Percentiles rank a stretch among this genome's conserved stretches.
Evolutionary conservation across 2,888 invertebrate genomes (phyloP).

Genomic region (Nebria salina): DNA sequence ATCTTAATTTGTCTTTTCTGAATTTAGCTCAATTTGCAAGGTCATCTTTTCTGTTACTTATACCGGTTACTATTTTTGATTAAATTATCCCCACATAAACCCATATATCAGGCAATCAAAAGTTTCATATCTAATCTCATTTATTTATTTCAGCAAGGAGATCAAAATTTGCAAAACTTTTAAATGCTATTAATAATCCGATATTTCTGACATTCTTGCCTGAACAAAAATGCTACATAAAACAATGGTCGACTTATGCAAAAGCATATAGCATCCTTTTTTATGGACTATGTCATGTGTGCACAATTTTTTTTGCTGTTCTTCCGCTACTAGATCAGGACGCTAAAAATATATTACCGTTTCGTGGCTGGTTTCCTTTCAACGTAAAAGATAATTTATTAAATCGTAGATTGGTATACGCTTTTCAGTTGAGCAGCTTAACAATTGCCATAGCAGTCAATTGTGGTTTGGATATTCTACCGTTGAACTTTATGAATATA

Average conservation of each 20-base stretch:
- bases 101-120: too few species aligned
- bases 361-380: slow-evolving; percentile 51
- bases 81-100: too few species aligned
- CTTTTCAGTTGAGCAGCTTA: slow-evolving; percentile 47
- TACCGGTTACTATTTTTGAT: too few species aligned
- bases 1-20: too few species aligned
- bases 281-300: slow-evolving; percentile 42
- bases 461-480: slow-evolving; percentile 49
- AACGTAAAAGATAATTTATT: slow-evolving; percentile 37
- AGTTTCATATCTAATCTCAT: too few species aligned
- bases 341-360: slow-evolving; percentile 48
- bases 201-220: slow-evolving; percentile 43
- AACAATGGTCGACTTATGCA: slow-evolving; percentile 41
- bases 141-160: not conserved
- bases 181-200: slow-evolving; percentile 42
- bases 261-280: slow-evolving; percentile 34
- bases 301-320: slow-evolving; percentile 47
- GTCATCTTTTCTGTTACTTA: too few species aligned
- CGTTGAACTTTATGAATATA: slow-evolving; percentile 49
- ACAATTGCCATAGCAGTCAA: slow-evolving; percentile 48
- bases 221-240: slow-evolving; percentile 45
- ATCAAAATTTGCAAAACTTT: slow-evolving; percentile 43
- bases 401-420: slow-evolving; percentile 43
- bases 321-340: slow-evolving; percentile 49
- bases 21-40: too few species aligned